These are phyloP conservation scores for Hydrocynus forskahlii DNA, from an alignment of 2,797 vertebrate species.

Conservation along the genomic window DNA sequence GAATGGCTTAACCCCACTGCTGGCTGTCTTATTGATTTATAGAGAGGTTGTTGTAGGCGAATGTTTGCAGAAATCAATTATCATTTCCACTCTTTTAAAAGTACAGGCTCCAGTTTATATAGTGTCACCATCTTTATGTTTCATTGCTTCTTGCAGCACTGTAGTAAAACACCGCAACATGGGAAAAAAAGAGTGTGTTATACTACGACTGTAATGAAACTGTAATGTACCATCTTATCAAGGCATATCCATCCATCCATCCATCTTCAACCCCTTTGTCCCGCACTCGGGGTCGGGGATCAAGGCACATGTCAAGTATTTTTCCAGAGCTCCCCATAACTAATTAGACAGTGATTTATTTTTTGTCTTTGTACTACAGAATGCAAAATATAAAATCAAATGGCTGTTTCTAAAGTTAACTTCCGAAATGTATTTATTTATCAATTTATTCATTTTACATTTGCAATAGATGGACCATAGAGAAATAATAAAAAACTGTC, in stretches of 20 bases:
- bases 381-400: not conserved
- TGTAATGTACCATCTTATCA: no score
- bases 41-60: not conserved
- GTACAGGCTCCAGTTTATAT: not conserved
- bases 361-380: not conserved
- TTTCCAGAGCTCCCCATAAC: not conserved
- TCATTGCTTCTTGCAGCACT: not conserved
- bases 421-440: not conserved
- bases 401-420: not conserved
- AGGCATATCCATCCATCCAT: no score
- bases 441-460: no score
- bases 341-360: not conserved
- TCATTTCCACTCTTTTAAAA: slow-evolving; percentile 19
- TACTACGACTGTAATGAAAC: not conserved
- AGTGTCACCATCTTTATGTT: not conserved
- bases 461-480: no score
- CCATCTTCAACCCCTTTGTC: no score
- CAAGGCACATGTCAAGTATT: not conserved
- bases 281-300: no score
- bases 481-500: no score
- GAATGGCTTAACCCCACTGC: not conserved
- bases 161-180: not conserved
- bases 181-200: not conserved
- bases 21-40: not conserved
- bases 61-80: slow-evolving; percentile 7